Evolutionary conservation across 1,140 invertebrate genomes (phyloP).

Genomic region (Megathymus violae): DNA sequence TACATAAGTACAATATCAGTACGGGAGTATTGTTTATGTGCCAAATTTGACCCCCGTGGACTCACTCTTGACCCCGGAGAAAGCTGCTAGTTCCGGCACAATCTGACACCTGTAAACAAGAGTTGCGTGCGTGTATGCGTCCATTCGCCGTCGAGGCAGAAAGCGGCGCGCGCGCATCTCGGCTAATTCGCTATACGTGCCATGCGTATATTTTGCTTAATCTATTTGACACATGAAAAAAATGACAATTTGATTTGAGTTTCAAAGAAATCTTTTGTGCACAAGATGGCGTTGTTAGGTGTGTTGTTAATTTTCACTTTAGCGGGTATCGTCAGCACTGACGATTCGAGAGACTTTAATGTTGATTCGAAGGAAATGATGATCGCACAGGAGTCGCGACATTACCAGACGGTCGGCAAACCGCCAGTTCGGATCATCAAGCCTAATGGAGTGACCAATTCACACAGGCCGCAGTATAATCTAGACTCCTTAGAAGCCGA

Average conservation of each 20-base stretch:
- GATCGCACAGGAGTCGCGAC: slow-evolving; percentile 72
- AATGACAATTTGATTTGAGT: slow-evolving; percentile 16
- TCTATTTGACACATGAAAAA: slow-evolving; percentile 34
- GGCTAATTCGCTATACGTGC: slow-evolving; percentile 33
- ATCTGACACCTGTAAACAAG: slow-evolving; percentile 71
- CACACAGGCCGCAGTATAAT: slow-evolving; percentile 78
- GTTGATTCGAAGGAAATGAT: slow-evolving; percentile 63
- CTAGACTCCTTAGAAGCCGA: slow-evolving; percentile 67
- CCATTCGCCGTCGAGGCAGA: slow-evolving; percentile 59
- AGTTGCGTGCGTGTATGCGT: slow-evolving; percentile 53
- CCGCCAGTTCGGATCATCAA: slow-evolving; percentile 67
- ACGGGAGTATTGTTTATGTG: slow-evolving; percentile 23
- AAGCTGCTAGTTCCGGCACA: slow-evolving; percentile 74
- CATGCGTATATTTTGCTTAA: slow-evolving; percentile 32
- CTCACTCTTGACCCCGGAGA: slow-evolving; percentile 70
- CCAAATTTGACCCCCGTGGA: slow-evolving; percentile 32
- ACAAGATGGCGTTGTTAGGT: slow-evolving; percentile 51
- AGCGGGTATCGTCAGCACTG: slow-evolving; percentile 31
- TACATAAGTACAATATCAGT: slow-evolving; percentile 30
- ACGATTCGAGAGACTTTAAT: slow-evolving; percentile 63
- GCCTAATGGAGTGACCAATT: slow-evolving; percentile 73
- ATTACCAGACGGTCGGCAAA: slow-evolving; percentile 65
- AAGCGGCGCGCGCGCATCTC: slow-evolving; percentile 62
- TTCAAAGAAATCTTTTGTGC: slow-evolving; percentile 5
- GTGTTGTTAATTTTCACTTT: slow-evolving; percentile 38